These are phyloP conservation scores for Agrenia bidenticulata DNA, from an alignment of 2,888 invertebrate species.

Conservation along the genomic window DNA sequence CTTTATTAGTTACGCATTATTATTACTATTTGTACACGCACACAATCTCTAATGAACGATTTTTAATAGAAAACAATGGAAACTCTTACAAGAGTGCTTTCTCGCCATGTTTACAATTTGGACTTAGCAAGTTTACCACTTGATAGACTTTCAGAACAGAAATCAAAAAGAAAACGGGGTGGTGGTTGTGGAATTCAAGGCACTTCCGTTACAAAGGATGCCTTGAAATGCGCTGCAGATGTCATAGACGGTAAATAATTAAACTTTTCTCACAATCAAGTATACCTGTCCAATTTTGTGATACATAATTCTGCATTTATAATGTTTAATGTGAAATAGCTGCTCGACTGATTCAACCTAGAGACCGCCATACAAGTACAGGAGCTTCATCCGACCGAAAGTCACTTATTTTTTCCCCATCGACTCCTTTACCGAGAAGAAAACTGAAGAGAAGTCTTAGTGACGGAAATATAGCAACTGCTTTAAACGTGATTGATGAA, in stretches of 20 bases:
- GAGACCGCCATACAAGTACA: slow-evolving; percentile 51
- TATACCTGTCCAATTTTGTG: neutral
- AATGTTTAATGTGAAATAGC: neutral
- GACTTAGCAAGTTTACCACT: slow-evolving; percentile 84
- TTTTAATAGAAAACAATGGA: slow-evolving; percentile 94
- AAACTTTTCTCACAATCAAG: no score
- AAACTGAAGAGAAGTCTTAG: slow-evolving; percentile 52
- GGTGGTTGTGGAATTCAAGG: slow-evolving; percentile 28
- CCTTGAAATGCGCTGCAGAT: slow-evolving; percentile 37
- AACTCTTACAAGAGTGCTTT: slow-evolving; percentile 89
- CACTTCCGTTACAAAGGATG: slow-evolving; percentile 31
- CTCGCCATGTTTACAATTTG: slow-evolving; percentile 89
- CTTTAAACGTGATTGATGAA: slow-evolving; percentile 6
- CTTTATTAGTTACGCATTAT: neutral
- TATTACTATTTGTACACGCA: no score
- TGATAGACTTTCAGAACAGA: slow-evolving; percentile 75
- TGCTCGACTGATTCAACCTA: slow-evolving; percentile 12
- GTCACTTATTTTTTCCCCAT: slow-evolving; percentile 40
- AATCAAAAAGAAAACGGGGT: slow-evolving; percentile 63
- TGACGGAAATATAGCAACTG: slow-evolving; percentile 49
- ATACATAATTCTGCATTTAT: slow-evolving; percentile 2
- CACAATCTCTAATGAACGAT: no score
- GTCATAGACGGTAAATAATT: slow-evolving; percentile 28
- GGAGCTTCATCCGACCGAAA: slow-evolving; percentile 51
- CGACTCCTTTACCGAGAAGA: slow-evolving; percentile 31